Base-by-base conservation (phyloP, 2,888 invertebrate species). In the Dynastes maya region DNA sequence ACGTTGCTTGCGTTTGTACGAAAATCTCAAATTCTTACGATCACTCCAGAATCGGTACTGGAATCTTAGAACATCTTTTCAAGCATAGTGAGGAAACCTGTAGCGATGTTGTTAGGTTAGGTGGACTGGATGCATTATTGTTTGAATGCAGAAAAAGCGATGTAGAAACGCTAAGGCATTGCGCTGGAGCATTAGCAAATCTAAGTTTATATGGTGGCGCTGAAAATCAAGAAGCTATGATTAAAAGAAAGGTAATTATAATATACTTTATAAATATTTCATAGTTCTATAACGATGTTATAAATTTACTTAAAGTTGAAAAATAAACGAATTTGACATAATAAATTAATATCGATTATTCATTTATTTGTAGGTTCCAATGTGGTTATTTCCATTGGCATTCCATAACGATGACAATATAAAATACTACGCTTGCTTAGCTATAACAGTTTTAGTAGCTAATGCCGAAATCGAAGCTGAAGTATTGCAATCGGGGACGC, bases 401-500 rank as follows among this genome's bases (percentile, higher is more conserved):
- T 98, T 98, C 88, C 97, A 98, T 87, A 94, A 94, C 83, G 99
- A 99, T 87, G 98, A 99, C 87, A 97, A 98, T 85, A 97, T 98
- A 80, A 97, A 98, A 89, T 99, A 99, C 89, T 99, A 99, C 88
- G 99, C 99, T 11, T 99, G 99, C 87, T 91, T 99, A 85, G 99
- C 99, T 45, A 98, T 99, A 82, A 97, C 98, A 4, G 97, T 97
- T 40, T 91, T 99, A 81, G 98, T 98, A 32, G 98, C 98, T 9
- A 98, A 98, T 88, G 97, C 98, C 86, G 99, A 99, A 91, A 97
- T 99, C 83, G 99, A 99, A 91, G 96, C 98, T 0, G 97, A 97
- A 51, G 98, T 99, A 0, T 90, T 97, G 32, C 96, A 97, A 88
- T 98, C 98, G 0, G 99, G 98, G n/a, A 98, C 99, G 1, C 89